Percentiles rank a stretch among this genome's conserved stretches.
Conservation (phyloP, 53 echinoderm and acorn worm species). For the Apostichopus leukothele region DNA sequence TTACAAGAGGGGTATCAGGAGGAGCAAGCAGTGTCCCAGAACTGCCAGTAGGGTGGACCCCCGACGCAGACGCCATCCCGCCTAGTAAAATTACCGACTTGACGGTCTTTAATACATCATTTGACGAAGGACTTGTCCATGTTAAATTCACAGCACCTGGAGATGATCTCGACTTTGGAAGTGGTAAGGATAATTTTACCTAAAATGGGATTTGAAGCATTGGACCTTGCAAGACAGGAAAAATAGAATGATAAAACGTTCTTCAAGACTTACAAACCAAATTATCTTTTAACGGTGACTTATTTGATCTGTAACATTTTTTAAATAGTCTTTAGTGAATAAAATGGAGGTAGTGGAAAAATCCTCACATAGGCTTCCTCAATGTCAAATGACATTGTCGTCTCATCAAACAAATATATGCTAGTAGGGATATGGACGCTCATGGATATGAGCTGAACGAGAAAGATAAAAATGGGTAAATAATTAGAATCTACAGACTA, state of each 20-base stretch:
- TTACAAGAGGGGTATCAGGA: constrained; percentile 16
- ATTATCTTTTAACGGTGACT: background rate
- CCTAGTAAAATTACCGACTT: constrained; percentile 16
- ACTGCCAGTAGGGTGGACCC: constrained; percentile 12
- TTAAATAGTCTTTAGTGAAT: no score
- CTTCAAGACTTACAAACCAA: background rate
- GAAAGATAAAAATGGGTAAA: no score
- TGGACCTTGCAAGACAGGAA: no score
- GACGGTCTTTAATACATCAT: background rate
- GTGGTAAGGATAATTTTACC: background rate
- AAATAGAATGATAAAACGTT: background rate
- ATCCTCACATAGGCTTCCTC: no score
- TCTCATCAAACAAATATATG: no score
- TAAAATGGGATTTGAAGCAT: no score
- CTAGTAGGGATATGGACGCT: no score
- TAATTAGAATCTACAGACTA: no score
- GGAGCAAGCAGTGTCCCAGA: background rate
- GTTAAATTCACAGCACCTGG: constrained; percentile 22
- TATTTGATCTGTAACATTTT: no score
- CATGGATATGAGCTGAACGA: no score
- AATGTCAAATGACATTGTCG: no score
- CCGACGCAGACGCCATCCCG: background rate
- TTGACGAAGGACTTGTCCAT: background rate
- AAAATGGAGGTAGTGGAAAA: no score
- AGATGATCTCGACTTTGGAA: constrained; percentile 34